phyloP scores from a whole-genome alignment of 2,888 invertebrate species.

The Zygogramma bicolorata region DNA sequence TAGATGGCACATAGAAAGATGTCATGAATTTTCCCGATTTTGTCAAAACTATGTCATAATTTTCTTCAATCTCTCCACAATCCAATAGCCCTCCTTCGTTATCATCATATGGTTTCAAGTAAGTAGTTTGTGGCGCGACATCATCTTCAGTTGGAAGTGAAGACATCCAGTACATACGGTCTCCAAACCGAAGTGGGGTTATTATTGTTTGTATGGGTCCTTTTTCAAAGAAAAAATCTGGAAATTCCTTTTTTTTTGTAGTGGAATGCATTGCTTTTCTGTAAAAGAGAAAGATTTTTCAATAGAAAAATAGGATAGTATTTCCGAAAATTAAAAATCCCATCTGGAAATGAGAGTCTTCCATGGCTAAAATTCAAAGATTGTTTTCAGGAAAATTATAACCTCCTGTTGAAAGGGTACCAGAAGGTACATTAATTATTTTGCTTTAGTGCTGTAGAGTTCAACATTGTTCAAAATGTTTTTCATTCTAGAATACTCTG shows the following conservation, averaged over 20 bases:
- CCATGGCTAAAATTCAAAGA: no score
- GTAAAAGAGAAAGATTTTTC: no score
- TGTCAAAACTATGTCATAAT: slow-evolving; percentile 60
- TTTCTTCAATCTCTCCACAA: slow-evolving; percentile 63
- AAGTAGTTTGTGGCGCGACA: slow-evolving; percentile 8
- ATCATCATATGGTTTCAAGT: slow-evolving; percentile 60
- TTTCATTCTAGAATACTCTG: no score
- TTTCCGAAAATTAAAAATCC: no score
- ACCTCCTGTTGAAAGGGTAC: no score
- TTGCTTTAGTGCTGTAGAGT: no score
- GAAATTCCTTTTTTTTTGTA: slow-evolving; percentile 40
- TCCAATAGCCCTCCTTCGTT: slow-evolving; percentile 62
- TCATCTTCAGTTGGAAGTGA: slow-evolving; percentile 39
- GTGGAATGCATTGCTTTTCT: slow-evolving; percentile 26
- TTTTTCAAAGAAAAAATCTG: slow-evolving; percentile 51
- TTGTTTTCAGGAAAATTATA: no score
- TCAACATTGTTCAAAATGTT: no score
- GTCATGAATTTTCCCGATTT: slow-evolving; percentile 57
- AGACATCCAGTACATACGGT: slow-evolving; percentile 52
- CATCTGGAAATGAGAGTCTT: no score
- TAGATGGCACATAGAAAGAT: slow-evolving; percentile 65
- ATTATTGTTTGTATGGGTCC: slow-evolving; percentile 44
- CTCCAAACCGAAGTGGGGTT: slow-evolving; percentile 44
- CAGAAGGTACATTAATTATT: no score
- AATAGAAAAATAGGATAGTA: no score